Evolutionary conservation across 2,113 vertebrate genomes (phyloP), one percentile per base, ranked within the genome.

Genomic region (Atlantisia rogersi): DNA sequence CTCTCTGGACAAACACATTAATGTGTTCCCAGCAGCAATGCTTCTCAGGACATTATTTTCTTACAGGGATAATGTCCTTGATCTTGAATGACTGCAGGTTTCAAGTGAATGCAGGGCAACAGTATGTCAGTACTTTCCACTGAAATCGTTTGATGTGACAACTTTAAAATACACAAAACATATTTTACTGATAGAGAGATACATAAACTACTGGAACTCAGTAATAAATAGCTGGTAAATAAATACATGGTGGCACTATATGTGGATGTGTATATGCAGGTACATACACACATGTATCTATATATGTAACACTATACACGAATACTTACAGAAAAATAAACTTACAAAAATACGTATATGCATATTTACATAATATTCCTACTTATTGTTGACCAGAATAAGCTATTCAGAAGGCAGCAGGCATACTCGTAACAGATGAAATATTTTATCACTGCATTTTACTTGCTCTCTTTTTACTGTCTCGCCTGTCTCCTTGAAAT

Each of bases 41-140:
- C 24, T 90, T 95, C 92, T 90, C 55, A 52, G 67, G 42, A 74
- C 42, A 31, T 87, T 70, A 56, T 81, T 94, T 90, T 94, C 52
- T 77, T 63, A 11, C 2, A 83, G 44, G 64, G 25, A 35, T 80
- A 88, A 77, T 0, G 0, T 69, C 44, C 63, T 88, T 85, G 81
- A 92, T 93, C 44, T 70, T 69, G 50, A 82, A 67, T 74, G 59
- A 91, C 84, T 82, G 20, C 37, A 77, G 42, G 60, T 81, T 88
- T 82, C 70, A 87, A 93, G 50, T 8, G 32, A 78, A 55, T n/a
- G 37, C 12, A 59, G 42, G 15, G n/a, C 24, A 92, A 62, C 24
- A 73, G 21, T 53, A 55, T 42, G 50, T 82, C 84, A 85, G 7
- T 81, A 60, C 31, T 63, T 77, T 74, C 59, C 32, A 15, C 59